Evolutionary conservation across 2,888 invertebrate genomes (phyloP).

Genomic region (Oxyteleia sp.): DNA sequence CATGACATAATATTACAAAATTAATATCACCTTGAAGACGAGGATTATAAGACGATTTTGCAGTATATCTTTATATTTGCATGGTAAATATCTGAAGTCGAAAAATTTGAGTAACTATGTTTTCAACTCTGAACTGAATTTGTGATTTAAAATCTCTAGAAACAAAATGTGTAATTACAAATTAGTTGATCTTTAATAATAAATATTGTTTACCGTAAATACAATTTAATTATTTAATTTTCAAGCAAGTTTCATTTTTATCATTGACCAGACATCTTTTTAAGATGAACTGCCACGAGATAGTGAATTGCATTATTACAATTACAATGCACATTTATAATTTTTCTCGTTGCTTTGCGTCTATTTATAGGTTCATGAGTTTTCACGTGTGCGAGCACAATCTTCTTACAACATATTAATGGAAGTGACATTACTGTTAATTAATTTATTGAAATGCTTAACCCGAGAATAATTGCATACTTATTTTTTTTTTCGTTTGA

Average conservation of each 20-base stretch:
- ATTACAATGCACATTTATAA: neutral
- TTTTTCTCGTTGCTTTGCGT: neutral
- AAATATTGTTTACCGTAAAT: too few species aligned
- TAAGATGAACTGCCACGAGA: neutral
- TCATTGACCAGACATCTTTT: neutral
- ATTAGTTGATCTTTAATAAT: too few species aligned
- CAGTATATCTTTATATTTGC: too few species aligned
- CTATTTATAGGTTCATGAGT: neutral
- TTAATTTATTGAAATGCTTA: conserved; percentile 30
- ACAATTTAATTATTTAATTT: neutral
- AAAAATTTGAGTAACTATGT: too few species aligned
- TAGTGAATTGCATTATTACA: neutral
- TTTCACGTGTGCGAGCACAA: neutral
- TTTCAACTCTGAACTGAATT: too few species aligned
- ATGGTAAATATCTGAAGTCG: too few species aligned
- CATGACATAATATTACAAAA: neutral
- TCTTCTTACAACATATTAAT: conserved; percentile 1
- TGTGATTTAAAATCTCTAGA: too few species aligned
- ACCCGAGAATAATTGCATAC: conserved; percentile 25
- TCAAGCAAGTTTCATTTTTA: neutral
- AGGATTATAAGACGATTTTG: too few species aligned
- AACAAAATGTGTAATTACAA: too few species aligned
- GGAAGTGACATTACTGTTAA: conserved; percentile 11
- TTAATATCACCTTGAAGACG: too few species aligned
- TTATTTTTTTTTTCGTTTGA: conserved; percentile 12